Base-by-base conservation (phyloP, 2,797 vertebrate genomes). In the Rousettus madagascariensis region DNA sequence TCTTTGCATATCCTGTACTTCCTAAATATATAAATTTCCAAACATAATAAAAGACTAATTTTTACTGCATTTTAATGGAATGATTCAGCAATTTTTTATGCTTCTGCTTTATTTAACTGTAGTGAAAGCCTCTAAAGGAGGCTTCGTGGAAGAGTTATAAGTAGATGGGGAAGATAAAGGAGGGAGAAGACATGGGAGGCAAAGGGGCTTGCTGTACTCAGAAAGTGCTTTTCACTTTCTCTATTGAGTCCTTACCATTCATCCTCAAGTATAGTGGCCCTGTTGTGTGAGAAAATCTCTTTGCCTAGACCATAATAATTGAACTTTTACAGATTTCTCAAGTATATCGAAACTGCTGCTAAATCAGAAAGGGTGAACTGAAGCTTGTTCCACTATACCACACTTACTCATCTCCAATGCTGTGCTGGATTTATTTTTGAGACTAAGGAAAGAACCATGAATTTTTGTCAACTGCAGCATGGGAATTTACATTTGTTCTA, bases 401-500 rank as follows among this genome's bases (percentile, higher is more conserved):
- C 92, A 97, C 96, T 98, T 95, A 96, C 96, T 98, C 95, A 91
- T 98, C 97, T 97, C 97, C 97, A 86, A 69, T 95, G 98, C 95
- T 98, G 91, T 36, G 92, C 97, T 97, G 97, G 96, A 98, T 98
- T 98, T 98, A 97, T 98, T 98, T 68, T 61, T 97, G 97, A 98
- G 75, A 57, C 86, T 92, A 97, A 97, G 86, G 96, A 97, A 98
- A 97, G 96, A 82, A 3, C 94, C 90, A 97, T 98, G 97, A 98
- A 98, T 98, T 97, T 98, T 98, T 97, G 97, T 98, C 97, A 98
- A 95, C 95, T 97, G 88, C 92, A 93, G 93, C 83, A 17, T 0
- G 13, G 91, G 96, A 98, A 98, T 98, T 98, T 98, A 98, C 97
- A 97, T 98, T 98, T 98, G 93, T 97, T 98, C 98, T 98, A 97